Evolutionary conservation across 2,797 vertebrate genomes (phyloP).

Genomic region (Muscicapa striata): DNA sequence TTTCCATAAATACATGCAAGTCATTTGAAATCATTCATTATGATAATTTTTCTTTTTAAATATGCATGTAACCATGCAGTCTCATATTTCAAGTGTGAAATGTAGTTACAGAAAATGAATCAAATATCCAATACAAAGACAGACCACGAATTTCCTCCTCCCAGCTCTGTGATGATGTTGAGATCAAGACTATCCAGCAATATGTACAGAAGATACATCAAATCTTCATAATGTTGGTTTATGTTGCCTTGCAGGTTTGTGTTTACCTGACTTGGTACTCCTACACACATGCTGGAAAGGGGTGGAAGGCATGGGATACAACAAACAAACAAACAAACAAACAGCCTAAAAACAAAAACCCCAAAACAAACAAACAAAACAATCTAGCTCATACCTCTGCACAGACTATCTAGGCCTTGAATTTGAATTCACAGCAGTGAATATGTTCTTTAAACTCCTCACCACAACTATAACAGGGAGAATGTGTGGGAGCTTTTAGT

Average conservation of each 20-base stretch:
- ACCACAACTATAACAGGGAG: not conserved
- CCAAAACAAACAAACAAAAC: not conserved
- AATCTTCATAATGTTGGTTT: not conserved
- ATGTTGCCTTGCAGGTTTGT: not conserved
- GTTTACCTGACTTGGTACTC: not conserved
- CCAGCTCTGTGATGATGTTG: not conserved
- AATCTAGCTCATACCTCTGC: not conserved
- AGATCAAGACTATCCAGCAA: not conserved
- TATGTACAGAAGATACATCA: not conserved
- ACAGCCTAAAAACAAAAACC: too few relatives aligned
- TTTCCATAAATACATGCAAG: slow-evolving; percentile 12
- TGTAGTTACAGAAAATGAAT: not conserved
- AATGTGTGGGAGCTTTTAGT: not conserved
- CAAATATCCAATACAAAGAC: not conserved
- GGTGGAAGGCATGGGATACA: not conserved
- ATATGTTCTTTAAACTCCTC: not conserved
- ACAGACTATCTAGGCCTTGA: not conserved
- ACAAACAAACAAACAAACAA: not conserved
- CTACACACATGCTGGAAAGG: not conserved
- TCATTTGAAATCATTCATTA: not conserved
- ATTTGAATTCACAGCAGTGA: not conserved
- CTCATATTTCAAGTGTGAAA: not conserved
- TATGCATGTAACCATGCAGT: not conserved
- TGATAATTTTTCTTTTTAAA: not conserved
- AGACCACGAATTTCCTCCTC: not conserved